These are phyloP conservation scores for Hippopotamus amphibius DNA, from an alignment of 2,113 vertebrate genomes.

Conservation along the genomic window DNA sequence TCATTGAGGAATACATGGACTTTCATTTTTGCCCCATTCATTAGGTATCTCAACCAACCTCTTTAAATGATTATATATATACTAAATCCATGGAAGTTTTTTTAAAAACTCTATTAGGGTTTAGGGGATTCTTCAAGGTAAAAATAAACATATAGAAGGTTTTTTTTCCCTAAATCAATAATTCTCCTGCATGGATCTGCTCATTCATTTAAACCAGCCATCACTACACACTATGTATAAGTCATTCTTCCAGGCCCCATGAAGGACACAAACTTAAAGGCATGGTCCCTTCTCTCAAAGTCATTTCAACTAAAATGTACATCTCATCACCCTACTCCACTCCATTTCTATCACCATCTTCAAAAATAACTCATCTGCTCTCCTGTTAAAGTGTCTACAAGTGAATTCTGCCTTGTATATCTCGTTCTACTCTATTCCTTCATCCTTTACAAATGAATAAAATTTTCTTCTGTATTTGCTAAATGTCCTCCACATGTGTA, in stretches of 20 bases:
- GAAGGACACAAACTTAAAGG: not conserved
- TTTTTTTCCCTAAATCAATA: not conserved
- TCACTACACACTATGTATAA: not conserved
- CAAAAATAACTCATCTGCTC: not conserved
- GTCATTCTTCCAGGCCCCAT: not conserved
- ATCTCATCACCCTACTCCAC: not conserved
- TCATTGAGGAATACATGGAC: not conserved
- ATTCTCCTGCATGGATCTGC: not conserved
- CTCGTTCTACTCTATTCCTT: conserved; percentile 14
- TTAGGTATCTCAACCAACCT: not conserved
- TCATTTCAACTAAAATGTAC: not conserved
- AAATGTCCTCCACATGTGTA: not conserved
- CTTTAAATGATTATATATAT: not conserved
- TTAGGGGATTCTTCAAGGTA: not conserved
- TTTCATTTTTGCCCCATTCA: conserved; percentile 53
- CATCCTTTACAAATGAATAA: conserved; percentile 15
- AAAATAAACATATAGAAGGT: not conserved
- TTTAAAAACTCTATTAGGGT: not conserved
- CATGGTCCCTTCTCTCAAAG: not conserved
- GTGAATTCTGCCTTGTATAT: not conserved
- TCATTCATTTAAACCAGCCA: conserved; percentile 44
- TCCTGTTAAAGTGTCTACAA: not conserved
- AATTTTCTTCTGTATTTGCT: not conserved
- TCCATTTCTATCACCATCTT: not conserved
- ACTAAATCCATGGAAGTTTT: not conserved